Percentiles rank a stretch among this genome's conserved stretches.
Conservation (phyloP, 2,797 vertebrate genomes). For the Malacoraja senta region DNA sequence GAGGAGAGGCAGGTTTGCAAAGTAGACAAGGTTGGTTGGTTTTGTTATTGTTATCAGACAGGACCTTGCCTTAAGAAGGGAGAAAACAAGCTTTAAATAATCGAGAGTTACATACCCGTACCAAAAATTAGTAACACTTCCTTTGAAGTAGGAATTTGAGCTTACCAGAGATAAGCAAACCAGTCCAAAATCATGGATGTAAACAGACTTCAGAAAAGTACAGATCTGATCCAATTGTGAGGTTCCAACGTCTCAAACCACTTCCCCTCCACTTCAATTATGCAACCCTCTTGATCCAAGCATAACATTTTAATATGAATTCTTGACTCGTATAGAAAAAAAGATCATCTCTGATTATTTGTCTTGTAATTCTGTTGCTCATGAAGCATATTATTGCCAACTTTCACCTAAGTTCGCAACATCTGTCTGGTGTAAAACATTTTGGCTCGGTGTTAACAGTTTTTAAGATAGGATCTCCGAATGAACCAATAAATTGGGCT, state of each 20-base stretch:
- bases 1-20: too few relatives aligned
- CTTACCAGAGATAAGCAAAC: slow-evolving; percentile 1
- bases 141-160: slow-evolving; percentile 5
- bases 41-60: not conserved
- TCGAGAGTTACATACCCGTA: not conserved
- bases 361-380: not conserved
- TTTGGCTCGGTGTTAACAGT: not conserved
- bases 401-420: slow-evolving; percentile 6
- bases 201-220: slow-evolving; percentile 33
- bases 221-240: slow-evolving; percentile 24
- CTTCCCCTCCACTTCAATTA: slow-evolving; percentile 38
- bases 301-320: slow-evolving; percentile 35
- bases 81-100: slow-evolving; percentile 22
- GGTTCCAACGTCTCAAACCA: slow-evolving; percentile 36
- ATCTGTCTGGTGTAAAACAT: slow-evolving; percentile 23
- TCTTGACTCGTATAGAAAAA: not conserved
- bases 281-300: slow-evolving; percentile 17
- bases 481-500: not conserved
- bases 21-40: not conserved
- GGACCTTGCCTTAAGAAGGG: not conserved
- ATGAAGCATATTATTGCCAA: not conserved
- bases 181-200: not conserved
- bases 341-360: slow-evolving; percentile 20
- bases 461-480: slow-evolving; percentile 28
- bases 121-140: not conserved